phyloP scores from a whole-genome alignment of 2,113 vertebrate species.

The Gopherus flavomarginatus region DNA sequence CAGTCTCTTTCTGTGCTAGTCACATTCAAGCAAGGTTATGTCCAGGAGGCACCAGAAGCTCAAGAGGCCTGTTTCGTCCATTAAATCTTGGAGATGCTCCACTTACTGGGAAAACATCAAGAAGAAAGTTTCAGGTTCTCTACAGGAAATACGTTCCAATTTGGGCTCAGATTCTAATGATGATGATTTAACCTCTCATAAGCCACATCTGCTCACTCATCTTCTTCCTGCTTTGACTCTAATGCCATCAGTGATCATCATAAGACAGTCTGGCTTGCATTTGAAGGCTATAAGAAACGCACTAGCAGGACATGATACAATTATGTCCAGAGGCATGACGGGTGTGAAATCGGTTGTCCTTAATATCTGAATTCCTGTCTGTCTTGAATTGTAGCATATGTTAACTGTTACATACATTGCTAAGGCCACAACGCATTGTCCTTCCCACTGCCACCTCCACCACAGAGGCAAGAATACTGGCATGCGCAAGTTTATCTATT shows the following conservation, averaged over 20 bases:
- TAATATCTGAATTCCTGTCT: constrained; percentile 14
- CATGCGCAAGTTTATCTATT: neutral
- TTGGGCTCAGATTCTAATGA: neutral
- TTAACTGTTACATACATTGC: neutral
- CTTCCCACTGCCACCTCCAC: accelerated
- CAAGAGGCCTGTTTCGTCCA: neutral
- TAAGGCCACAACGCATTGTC: neutral
- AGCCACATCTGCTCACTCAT: neutral
- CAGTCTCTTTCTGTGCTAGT: neutral
- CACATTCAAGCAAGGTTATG: neutral
- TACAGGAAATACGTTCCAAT: neutral
- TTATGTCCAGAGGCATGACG: neutral
- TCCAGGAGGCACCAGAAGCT: neutral
- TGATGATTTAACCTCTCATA: neutral
- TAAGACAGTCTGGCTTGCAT: neutral
- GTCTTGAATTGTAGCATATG: neutral
- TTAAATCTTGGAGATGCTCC: neutral
- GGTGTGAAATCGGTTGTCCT: constrained; percentile 5
- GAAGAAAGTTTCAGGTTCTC: neutral
- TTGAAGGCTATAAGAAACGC: neutral
- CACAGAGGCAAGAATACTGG: neutral
- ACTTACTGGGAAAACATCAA: neutral
- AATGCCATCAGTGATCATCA: neutral
- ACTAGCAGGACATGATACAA: neutral
- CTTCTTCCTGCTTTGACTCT: constrained; percentile 11